phyloP scores from a whole-genome alignment of 2,797 vertebrate genomes.

The Pelochelys cantorii region DNA sequence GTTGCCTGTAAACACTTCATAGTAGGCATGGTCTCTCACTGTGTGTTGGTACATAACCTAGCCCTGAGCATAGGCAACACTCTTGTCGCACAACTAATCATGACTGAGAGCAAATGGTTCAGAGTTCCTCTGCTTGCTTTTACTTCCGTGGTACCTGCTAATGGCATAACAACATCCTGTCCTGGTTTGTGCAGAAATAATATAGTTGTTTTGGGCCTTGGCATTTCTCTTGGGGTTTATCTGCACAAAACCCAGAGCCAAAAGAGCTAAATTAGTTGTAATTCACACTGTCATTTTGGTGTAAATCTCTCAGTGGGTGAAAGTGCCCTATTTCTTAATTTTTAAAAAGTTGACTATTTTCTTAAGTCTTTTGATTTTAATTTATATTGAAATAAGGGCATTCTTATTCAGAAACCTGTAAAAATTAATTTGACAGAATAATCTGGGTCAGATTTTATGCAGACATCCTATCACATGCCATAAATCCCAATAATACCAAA shows the following conservation, averaged over 20 bases:
- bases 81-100: neutral
- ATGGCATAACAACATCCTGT: neutral
- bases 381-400: neutral
- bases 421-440: neutral
- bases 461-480: neutral
- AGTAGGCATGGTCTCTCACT: neutral
- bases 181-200: neutral
- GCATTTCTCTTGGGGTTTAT: neutral
- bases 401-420: neutral
- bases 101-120: neutral
- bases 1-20: neutral
- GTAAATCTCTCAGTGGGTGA: neutral
- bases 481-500: neutral
- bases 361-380: neutral
- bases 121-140: neutral
- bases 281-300: neutral
- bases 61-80: neutral
- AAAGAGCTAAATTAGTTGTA: neutral
- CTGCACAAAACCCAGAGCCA: neutral
- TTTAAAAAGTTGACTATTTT: neutral
- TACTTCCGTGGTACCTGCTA: neutral
- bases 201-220: neutral
- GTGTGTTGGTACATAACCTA: neutral
- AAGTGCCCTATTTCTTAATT: neutral
- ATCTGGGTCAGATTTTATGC: neutral